These are phyloP conservation scores for Manacus vitellinus DNA, from an alignment of 2,113 vertebrate species.

Conservation along the genomic window DNA sequence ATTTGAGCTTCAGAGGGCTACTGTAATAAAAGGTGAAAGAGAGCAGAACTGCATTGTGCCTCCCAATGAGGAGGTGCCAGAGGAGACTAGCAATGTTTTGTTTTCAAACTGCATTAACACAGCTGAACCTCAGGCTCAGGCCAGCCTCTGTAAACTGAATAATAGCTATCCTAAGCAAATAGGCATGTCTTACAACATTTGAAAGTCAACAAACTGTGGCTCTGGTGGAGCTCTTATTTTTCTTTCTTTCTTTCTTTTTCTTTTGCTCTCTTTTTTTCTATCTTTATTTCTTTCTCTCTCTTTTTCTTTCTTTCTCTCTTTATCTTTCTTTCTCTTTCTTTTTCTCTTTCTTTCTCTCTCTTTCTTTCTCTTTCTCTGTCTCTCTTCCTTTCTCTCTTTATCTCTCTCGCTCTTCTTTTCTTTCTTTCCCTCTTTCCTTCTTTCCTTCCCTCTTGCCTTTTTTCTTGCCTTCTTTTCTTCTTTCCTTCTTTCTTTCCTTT, in stretches of 20 bases:
- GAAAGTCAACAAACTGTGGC: not conserved
- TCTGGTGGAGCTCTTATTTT: not conserved
- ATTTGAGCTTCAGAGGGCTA: not conserved
- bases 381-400: no score
- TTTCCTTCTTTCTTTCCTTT: not conserved
- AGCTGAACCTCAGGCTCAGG: not conserved
- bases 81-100: not conserved
- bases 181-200: not conserved
- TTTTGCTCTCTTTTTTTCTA: no score
- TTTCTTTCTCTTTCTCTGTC: no score
- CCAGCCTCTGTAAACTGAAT: not conserved
- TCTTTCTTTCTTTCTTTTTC: not conserved
- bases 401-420: no score
- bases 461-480: not conserved
- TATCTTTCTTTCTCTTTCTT: no score
- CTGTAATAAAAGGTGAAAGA: not conserved
- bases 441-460: not conserved
- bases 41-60: not conserved
- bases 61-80: not conserved
- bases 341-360: no score
- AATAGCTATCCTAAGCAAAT: not conserved
- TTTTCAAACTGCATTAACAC: not conserved
- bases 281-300: no score
- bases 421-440: not conserved
- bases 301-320: rapidly evolving